Base-by-base conservation (phyloP, 2,888 invertebrate genomes). In the Strigamia maritima region DNA sequence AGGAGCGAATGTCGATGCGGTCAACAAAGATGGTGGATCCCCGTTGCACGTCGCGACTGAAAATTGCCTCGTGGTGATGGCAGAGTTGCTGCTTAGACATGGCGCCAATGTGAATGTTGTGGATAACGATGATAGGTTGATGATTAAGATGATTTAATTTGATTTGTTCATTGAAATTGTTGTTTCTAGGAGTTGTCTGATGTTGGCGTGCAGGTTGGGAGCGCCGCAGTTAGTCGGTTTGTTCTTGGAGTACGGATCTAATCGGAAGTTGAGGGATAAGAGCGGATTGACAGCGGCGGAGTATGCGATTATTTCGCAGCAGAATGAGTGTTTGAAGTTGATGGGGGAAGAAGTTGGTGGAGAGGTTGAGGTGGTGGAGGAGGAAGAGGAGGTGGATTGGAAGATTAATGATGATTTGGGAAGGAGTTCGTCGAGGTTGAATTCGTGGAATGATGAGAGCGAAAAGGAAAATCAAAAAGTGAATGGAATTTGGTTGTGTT, bases 391-490 rank as follows among this genome's bases (percentile, higher is more conserved):
- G 4, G 40, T 38, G 14, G 38, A 75, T 35, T 35, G 75, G 19
- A 75, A 40, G 12, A 22, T 28, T 31, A 75, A 75, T 19, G 38
- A 75, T 19, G 75, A 75, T 4, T 12, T 22, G 35, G 38, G 19
- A 14, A 22, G 10, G n/a, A 40, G 10, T 26, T 75, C 75, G 38
- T 31, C 75, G 31, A n/a, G 49, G 19, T n/a, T 74, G n/a, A 24
- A 77, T 49, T 78, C 78, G 78, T 78, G 78, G 65, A 78, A 38
- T 54, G 54, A 77, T 24, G 54, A 26, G 4, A 77, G 77, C 26
- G 77, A 77, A 2, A 38, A 76, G n/a, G 76, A 76, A 38, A 1
- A n/a, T 24, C 4, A 26, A 75, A 31, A 75, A 26, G 75, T 31
- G 26, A 75, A 16, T 31, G 7, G 75, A 3, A 28, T 24, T 22